A percentile compares a stretch with the other conserved stretches of the same genome.
Conservation (phyloP, 1,140 invertebrate species). For the Diachasmimorpha longicaudata region DNA sequence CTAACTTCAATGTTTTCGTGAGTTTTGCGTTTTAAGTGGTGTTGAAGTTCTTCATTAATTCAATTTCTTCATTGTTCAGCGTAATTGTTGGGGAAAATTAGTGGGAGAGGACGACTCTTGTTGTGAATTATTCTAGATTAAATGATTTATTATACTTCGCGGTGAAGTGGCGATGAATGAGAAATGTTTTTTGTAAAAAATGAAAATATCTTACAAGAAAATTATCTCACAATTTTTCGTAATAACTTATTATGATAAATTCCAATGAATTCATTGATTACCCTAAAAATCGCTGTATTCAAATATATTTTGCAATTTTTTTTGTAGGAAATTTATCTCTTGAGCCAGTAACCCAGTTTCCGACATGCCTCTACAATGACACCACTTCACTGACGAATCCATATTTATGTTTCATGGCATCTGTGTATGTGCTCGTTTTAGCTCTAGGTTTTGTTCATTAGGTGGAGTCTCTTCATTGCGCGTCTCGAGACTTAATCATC, state of each 20-base stretch:
- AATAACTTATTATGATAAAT: too few relatives aligned
- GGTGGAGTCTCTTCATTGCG: slow-evolving; percentile 8
- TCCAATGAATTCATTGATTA: too few relatives aligned
- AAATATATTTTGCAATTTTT: too few relatives aligned
- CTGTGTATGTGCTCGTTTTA: slow-evolving; percentile 1
- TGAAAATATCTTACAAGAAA: too few relatives aligned
- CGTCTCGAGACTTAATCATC: background rate
- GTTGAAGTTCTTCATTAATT: background rate
- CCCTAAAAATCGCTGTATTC: too few relatives aligned
- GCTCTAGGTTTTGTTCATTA: background rate
- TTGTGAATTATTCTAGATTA: background rate
- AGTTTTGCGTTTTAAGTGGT: background rate
- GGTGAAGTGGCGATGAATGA: background rate
- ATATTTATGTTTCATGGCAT: background rate
- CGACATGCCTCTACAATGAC: background rate
- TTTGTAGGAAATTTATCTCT: too few relatives aligned
- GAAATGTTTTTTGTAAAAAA: background rate
- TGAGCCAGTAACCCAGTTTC: too few relatives aligned
- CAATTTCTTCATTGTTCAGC: background rate
- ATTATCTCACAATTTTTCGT: too few relatives aligned
- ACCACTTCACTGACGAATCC: background rate
- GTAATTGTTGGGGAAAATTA: background rate
- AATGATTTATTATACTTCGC: background rate
- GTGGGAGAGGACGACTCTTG: background rate
- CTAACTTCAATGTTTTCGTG: background rate